phyloP scores from a whole-genome alignment of 2,113 vertebrate genomes.

The Sterna hirundo region DNA sequence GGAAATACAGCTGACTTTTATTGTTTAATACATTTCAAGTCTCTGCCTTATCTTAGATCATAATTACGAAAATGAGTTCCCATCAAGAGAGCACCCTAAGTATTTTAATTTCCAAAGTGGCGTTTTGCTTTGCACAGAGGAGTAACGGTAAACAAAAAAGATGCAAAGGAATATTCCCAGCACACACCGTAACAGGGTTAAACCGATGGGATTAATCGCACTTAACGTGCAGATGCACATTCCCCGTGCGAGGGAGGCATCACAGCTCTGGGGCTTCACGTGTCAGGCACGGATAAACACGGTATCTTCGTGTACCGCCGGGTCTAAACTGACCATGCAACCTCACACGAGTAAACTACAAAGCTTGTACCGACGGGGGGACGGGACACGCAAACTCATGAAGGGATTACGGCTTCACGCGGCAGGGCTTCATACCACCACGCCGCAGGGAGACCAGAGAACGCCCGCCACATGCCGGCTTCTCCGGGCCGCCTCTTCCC shows the following conservation, averaged over 20 bases:
- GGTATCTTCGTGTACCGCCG: rapidly evolving
- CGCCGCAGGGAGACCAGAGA: rapidly evolving
- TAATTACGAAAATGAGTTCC: not conserved
- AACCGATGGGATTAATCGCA: rapidly evolving
- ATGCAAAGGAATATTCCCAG: rapidly evolving
- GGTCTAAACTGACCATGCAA: rapidly evolving
- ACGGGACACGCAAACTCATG: too few species aligned
- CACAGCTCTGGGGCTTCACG: rapidly evolving
- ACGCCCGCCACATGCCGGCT: rapidly evolving
- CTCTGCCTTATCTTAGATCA: not conserved
- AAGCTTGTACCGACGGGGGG: rapidly evolving
- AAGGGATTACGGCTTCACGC: not conserved
- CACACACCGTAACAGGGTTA: rapidly evolving
- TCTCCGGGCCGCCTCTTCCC: rapidly evolving
- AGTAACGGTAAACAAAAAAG: rapidly evolving
- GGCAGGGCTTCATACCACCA: not conserved
- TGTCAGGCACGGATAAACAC: rapidly evolving
- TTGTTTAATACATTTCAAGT: not conserved
- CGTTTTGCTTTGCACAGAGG: not conserved
- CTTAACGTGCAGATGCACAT: rapidly evolving
- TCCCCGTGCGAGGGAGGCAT: rapidly evolving
- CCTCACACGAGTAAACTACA: rapidly evolving
- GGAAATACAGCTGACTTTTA: not conserved
- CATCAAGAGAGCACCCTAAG: rapidly evolving
- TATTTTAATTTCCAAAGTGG: rapidly evolving